Evolutionary conservation across 2,113 vertebrate genomes (phyloP).

Genomic region (Hoplias malabaricus): DNA sequence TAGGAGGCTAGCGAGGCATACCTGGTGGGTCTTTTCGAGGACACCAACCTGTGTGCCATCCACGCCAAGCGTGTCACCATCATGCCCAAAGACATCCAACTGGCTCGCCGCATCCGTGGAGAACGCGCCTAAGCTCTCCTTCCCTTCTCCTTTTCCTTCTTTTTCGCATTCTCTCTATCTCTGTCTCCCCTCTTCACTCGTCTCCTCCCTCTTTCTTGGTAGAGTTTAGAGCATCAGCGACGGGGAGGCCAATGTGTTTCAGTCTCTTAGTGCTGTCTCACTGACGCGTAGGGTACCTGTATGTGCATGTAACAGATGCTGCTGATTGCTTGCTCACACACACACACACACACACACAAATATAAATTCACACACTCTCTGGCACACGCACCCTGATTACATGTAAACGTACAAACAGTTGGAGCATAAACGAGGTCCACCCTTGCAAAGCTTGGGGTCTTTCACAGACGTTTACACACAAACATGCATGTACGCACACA

Average conservation of each 20-base stretch:
- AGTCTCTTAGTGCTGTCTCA: slow-evolving; percentile 69
- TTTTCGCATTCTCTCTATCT: slow-evolving; percentile 23
- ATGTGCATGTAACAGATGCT: slow-evolving; percentile 68
- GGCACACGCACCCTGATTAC: slow-evolving; percentile 23
- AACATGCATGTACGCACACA: slow-evolving; percentile 28
- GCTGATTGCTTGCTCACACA: slow-evolving; percentile 57
- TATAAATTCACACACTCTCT: slow-evolving; percentile 9
- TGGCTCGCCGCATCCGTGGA: slow-evolving; percentile 81
- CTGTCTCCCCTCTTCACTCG: slow-evolving; percentile 33
- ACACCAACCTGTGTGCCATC: slow-evolving; percentile 83
- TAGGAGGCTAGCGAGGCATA: slow-evolving; percentile 83
- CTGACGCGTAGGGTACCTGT: slow-evolving; percentile 72
- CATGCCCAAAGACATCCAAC: slow-evolving; percentile 86
- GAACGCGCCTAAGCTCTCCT: slow-evolving; percentile 73
- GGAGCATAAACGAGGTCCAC: slow-evolving; percentile 53
- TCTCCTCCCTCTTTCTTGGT: slow-evolving; percentile 61
- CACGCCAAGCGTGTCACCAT: slow-evolving; percentile 82
- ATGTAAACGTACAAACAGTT: slow-evolving; percentile 20
- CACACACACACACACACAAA: slow-evolving; percentile 27
- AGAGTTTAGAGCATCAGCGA: slow-evolving; percentile 72
- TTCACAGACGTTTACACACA: background rate
- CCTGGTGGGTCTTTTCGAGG: slow-evolving; percentile 81
- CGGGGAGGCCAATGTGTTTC: slow-evolving; percentile 69
- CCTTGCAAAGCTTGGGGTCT: slow-evolving; percentile 37
- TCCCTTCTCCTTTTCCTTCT: background rate